Percentiles rank a stretch among this genome's conserved stretches.
phyloP scores from a whole-genome alignment of 2,113 vertebrate genomes.

The Oxygymnocypris stewartii region DNA sequence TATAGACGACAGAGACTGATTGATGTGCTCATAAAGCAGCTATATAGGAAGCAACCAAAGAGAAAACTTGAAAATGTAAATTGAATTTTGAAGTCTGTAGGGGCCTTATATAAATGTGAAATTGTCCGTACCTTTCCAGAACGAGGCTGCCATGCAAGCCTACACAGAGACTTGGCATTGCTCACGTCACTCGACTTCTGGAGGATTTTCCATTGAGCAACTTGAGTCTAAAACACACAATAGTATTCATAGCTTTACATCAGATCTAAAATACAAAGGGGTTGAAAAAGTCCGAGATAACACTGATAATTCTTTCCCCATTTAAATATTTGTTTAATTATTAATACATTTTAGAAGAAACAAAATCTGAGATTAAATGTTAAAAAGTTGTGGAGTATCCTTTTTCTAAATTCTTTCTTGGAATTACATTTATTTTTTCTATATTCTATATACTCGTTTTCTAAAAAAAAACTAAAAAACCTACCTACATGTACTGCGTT shows the following conservation, averaged over 20 bases:
- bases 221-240: slow-evolving; percentile 75
- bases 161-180: slow-evolving; percentile 89
- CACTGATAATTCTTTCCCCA: neutral
- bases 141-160: slow-evolving; percentile 87
- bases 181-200: slow-evolving; percentile 88
- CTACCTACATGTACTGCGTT: no score
- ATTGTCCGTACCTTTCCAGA: slow-evolving; percentile 78
- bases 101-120: no score
- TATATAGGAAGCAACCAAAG: neutral
- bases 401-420: no score
- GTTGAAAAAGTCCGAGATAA: neutral
- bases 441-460: no score
- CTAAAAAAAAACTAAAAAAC: no score
- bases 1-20: neutral
- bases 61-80: neutral
- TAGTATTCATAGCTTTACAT: neutral
- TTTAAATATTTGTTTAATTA: neutral
- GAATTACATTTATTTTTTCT: no score
- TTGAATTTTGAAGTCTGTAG: neutral
- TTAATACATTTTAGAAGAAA: neutral
- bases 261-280: neutral
- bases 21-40: neutral
- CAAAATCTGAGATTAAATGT: neutral
- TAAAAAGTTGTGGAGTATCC: neutral
- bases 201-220: slow-evolving; percentile 81